Base-by-base conservation (phyloP, 2,888 invertebrate species). In the Platycnemis pennipes region DNA sequence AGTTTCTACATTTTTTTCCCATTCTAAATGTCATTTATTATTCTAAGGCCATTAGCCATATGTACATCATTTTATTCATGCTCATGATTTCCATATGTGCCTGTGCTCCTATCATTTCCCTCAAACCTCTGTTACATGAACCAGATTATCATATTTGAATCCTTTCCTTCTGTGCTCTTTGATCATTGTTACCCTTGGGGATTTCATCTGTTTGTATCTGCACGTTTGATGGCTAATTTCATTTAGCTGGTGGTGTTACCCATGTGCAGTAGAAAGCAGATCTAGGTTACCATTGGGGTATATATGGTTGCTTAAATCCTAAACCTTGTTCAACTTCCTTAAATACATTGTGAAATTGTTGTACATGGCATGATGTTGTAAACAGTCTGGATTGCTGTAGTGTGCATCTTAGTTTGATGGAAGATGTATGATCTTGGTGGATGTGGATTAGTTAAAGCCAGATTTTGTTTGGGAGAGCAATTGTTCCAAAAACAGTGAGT, bases 321-420 rank as follows among this genome's bases (percentile, higher is more conserved):
- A 26, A 26, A 63, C 63, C 63, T 63, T 63, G 63, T 26, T 7
- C 26, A 26, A 22, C 63, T 26, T 63, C 77, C 37, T 77, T 77
- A 31, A 77, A 77, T 77, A 11, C 77, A n/a, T 77, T 77, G 31
- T 77, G 31, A 77, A 31, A 37, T 31, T 37, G 37, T 77, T 77
- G 69, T 42, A 42, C n/a, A 37, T 91, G 63, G 91, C 91, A 91
- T 91, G 91, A n/a, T 91, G 63, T 56, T 91, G 63, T 63, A 63
- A 91, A 91, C 91, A 63, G 91, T 69, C 91, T 91, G 91, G 87
- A 91, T 91, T 91, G 31, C 56, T 63, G 91, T 91, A 63, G 63
- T 63, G 63, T 91, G 91, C 91, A 91, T 45, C 91, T 91, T 91
- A 91, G 91, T 63, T 91, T 45, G 44, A 91, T 26, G 37, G 91